These are phyloP conservation scores for Pseudopleuronectes americanus DNA, from an alignment of 2,797 vertebrate genomes.

Conservation along the genomic window DNA sequence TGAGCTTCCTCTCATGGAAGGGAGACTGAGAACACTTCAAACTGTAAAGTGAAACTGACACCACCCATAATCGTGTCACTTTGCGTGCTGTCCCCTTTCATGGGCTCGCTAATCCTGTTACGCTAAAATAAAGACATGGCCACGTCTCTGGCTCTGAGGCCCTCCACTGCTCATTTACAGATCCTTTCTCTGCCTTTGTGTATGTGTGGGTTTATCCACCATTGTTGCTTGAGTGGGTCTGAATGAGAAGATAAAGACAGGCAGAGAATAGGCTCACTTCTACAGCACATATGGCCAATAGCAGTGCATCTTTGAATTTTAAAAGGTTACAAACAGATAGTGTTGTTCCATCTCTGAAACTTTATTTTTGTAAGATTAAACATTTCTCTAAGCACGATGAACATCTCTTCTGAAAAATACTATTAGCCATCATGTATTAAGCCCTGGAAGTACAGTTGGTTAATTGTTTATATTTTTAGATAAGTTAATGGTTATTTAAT, in stretches of 20 bases:
- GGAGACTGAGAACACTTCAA: constrained; percentile 65
- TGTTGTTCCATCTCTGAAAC: neutral
- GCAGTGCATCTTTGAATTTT: neutral
- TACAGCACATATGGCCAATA: neutral
- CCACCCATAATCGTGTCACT: constrained; percentile 82
- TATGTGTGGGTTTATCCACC: constrained; percentile 62
- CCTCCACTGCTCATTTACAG: constrained; percentile 79
- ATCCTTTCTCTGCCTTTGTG: constrained; percentile 60
- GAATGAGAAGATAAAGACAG: constrained; percentile 23
- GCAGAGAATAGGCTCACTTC: neutral
- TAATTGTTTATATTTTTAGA: constrained; percentile 8
- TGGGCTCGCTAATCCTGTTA: constrained; percentile 90
- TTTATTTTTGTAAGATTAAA: neutral
- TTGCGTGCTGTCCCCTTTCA: constrained; percentile 81
- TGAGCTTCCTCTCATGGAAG: constrained; percentile 58
- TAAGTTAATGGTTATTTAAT: no score
- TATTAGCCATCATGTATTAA: neutral
- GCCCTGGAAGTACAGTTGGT: neutral
- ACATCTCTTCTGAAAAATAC: neutral
- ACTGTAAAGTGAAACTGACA: constrained; percentile 84
- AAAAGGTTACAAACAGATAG: neutral
- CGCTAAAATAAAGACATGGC: constrained; percentile 89
- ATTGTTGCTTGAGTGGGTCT: constrained; percentile 78
- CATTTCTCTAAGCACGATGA: neutral
- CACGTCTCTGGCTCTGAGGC: constrained; percentile 43